These are phyloP conservation scores for Drosophila tropicalis DNA, from an alignment of 1,140 invertebrate genomes.

Conservation along the genomic window DNA sequence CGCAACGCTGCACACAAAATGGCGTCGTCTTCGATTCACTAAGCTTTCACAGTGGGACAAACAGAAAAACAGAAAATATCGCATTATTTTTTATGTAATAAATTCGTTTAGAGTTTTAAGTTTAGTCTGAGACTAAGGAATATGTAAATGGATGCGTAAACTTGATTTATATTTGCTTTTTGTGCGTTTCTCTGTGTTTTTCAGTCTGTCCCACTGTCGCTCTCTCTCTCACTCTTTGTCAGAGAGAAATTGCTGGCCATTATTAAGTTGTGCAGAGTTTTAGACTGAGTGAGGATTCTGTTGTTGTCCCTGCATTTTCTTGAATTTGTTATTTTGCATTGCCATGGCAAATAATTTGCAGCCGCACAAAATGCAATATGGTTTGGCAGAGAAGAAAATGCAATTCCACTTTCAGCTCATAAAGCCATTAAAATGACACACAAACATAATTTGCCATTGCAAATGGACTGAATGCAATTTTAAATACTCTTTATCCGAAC, in stretches of 20 bases:
- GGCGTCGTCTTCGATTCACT: conserved; percentile 38
- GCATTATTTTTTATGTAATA: too few relatives aligned
- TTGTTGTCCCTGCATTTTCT: conserved; percentile 12
- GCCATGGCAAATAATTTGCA: conserved; percentile 59
- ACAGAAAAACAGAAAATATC: neutral
- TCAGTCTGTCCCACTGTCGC: conserved; percentile 25
- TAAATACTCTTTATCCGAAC: conserved; percentile 28
- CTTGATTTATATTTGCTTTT: neutral
- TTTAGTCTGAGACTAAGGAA: neutral
- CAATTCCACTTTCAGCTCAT: conserved; percentile 45
- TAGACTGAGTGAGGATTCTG: too few relatives aligned
- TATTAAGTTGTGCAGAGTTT: conserved; percentile 35
- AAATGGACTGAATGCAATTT: conserved; percentile 61
- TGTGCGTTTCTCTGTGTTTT: neutral
- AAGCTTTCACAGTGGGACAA: conserved; percentile 32
- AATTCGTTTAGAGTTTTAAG: neutral
- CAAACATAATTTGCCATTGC: conserved; percentile 67
- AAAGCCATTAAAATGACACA: conserved; percentile 67
- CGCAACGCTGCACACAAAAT: conserved; percentile 60
- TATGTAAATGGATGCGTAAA: neutral
- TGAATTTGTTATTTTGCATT: conserved; percentile 50
- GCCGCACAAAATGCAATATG: conserved; percentile 33
- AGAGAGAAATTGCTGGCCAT: conserved; percentile 41
- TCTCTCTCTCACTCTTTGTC: neutral
- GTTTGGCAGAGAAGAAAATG: conserved; percentile 16